Percentiles rank a stretch among this genome's conserved stretches.
phyloP scores from a whole-genome alignment of 2,113 vertebrate genomes.

The Apteryx owenii region DNA sequence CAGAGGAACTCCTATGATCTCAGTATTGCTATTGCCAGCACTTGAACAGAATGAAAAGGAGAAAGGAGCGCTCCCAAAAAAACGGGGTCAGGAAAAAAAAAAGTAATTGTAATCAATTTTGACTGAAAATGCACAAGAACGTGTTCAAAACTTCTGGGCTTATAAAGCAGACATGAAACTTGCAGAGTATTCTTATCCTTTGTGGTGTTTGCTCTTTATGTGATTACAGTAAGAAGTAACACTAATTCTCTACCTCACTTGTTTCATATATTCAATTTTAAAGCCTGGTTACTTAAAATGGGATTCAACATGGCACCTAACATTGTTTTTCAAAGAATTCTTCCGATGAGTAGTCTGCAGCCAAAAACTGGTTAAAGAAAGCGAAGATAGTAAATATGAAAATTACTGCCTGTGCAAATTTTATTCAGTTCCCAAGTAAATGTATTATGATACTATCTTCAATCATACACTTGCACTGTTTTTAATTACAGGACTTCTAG shows the following conservation, averaged over 20 bases:
- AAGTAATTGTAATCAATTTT: not conserved
- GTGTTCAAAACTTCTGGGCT: not conserved
- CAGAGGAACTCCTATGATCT: not conserved
- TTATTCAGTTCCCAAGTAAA: not conserved
- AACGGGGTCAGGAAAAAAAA: not conserved
- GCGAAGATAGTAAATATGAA: not conserved
- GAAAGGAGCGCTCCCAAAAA: not conserved
- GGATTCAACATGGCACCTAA: not conserved
- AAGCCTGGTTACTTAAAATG: not conserved
- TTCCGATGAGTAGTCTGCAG: not conserved
- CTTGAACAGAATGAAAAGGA: not conserved
- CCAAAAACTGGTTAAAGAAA: not conserved
- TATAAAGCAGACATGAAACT: not conserved
- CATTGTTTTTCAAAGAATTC: not conserved
- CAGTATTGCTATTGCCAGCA: not conserved
- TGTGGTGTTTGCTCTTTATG: not conserved
- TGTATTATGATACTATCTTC: not conserved
- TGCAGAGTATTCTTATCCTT: not conserved
- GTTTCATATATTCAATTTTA: not conserved
- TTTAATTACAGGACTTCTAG: not conserved
- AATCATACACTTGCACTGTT: not conserved
- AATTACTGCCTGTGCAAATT: not conserved
- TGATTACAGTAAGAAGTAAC: not conserved
- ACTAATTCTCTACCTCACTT: not conserved
- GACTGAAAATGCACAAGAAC: not conserved